Percentiles rank a stretch among this genome's conserved stretches.
Conservation (phyloP, 2,888 invertebrate genomes). For the Pyrochroa serraticornis region DNA sequence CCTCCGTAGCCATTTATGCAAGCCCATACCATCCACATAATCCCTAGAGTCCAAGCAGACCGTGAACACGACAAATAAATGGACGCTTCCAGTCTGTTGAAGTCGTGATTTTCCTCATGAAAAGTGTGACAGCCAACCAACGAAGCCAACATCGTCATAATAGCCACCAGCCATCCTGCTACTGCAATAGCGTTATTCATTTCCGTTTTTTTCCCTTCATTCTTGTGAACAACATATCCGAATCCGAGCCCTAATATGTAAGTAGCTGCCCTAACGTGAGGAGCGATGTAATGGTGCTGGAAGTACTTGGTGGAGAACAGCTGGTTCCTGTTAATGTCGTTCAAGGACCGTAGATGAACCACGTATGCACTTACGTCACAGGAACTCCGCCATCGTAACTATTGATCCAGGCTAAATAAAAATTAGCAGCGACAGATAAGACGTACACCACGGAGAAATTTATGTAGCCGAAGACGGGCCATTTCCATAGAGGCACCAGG, state of each 20-base stretch:
- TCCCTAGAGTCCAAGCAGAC: conserved; percentile 58
- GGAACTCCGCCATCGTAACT: conserved; percentile 50
- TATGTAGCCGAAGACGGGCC: conserved; percentile 51
- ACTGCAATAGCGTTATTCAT: conserved; percentile 38
- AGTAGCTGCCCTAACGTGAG: conserved; percentile 51
- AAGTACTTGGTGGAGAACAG: conserved; percentile 44
- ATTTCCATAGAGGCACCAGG: conserved; percentile 54
- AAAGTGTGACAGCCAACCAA: conserved; percentile 48
- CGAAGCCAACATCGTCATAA: conserved; percentile 39
- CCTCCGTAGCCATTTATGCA: conserved; percentile 61
- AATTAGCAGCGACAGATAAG: conserved; percentile 49
- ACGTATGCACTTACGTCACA: conserved; percentile 54
- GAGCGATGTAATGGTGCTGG: conserved; percentile 48
- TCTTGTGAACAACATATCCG: conserved; percentile 46
- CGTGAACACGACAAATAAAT: conserved; percentile 56
- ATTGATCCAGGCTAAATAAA: conserved; percentile 51
- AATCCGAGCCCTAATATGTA: conserved; percentile 52
- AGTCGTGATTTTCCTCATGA: conserved; percentile 47
- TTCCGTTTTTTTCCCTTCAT: conserved; percentile 42
- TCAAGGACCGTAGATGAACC: too few relatives aligned
- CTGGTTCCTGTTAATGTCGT: conserved; percentile 34
- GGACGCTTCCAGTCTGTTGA: conserved; percentile 50
- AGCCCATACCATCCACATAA: conserved; percentile 62
- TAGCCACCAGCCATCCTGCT: conserved; percentile 39
- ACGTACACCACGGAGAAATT: conserved; percentile 43